These are phyloP conservation scores for Pangasius djambal DNA, from an alignment of 2,797 vertebrate genomes.

Conservation along the genomic window DNA sequence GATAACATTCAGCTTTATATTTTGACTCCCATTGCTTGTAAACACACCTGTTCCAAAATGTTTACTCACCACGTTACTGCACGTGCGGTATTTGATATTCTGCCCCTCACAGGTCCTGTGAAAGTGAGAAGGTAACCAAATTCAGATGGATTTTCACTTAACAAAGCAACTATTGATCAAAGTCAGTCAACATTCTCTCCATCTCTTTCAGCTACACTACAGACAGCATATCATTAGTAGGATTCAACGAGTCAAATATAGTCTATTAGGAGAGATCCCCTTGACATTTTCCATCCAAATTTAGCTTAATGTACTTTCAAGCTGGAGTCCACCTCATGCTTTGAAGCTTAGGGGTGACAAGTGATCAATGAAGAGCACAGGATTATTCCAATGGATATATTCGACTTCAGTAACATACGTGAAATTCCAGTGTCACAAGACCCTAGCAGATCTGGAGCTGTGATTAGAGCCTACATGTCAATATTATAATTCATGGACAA, in stretches of 20 bases:
- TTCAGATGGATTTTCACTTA: background rate
- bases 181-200: background rate
- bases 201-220: conserved; percentile 10
- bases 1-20: background rate
- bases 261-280: background rate
- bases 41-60: conserved; percentile 1
- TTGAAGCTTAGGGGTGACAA: conserved; percentile 67
- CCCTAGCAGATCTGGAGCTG: conserved; percentile 67
- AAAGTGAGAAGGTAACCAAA: conserved; percentile 36
- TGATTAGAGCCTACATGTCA: conserved; percentile 66
- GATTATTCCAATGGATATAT: conserved; percentile 62
- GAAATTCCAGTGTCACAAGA: conserved; percentile 69
- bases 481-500: conserved; percentile 57
- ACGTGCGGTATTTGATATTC: conserved; percentile 96
- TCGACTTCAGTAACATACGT: conserved; percentile 63
- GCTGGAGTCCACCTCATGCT: conserved; percentile 62
- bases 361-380: conserved; percentile 61
- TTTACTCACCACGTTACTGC: conserved; percentile 94
- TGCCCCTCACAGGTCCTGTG: conserved; percentile 92
- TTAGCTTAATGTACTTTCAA: conserved; percentile 50
- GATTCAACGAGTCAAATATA: conserved; percentile 12
- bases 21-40: background rate
- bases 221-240: conserved; percentile 12
- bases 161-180: background rate
- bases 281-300: conserved; percentile 24